These are phyloP conservation scores for Cairina moschata DNA, from an alignment of 2,113 vertebrate species.

Conservation along the genomic window DNA sequence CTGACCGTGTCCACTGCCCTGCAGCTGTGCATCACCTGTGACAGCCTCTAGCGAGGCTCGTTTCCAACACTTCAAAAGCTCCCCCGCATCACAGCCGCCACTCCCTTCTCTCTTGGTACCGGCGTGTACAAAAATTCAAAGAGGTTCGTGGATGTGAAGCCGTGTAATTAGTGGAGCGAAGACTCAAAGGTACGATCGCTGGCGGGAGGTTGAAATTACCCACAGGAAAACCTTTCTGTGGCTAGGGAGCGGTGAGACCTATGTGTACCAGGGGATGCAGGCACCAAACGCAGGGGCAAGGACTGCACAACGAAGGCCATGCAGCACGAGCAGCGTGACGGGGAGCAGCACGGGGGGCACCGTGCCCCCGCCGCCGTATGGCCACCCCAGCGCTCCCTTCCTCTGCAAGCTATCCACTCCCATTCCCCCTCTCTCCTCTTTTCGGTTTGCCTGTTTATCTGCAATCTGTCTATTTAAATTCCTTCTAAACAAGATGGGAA, in stretches of 20 bases:
- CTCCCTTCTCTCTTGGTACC: background rate
- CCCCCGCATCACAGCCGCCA: background rate
- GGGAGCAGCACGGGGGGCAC: no score
- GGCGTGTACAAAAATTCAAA: background rate
- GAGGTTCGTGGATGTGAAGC: rapidly evolving
- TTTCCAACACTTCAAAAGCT: background rate
- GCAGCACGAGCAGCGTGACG: background rate
- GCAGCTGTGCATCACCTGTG: background rate
- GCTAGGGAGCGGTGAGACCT: background rate
- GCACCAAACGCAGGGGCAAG: rapidly evolving
- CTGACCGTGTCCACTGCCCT: rapidly evolving
- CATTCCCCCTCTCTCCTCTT: background rate
- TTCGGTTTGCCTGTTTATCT: conserved; percentile 73
- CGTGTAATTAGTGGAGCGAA: rapidly evolving
- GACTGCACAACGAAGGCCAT: background rate
- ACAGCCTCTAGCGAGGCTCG: background rate
- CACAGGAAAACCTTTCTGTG: rapidly evolving
- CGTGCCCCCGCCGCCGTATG: background rate
- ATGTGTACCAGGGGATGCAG: rapidly evolving
- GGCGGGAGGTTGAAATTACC: background rate
- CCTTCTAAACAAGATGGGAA: conserved; percentile 79
- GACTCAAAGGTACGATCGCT: background rate
- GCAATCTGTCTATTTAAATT: conserved; percentile 78
- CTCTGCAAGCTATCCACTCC: background rate
- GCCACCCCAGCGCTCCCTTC: background rate